A percentile compares a stretch with the other conserved stretches of the same genome.
Conservation (phyloP, 1,140 invertebrate species). For the Apis cerana region DNA sequence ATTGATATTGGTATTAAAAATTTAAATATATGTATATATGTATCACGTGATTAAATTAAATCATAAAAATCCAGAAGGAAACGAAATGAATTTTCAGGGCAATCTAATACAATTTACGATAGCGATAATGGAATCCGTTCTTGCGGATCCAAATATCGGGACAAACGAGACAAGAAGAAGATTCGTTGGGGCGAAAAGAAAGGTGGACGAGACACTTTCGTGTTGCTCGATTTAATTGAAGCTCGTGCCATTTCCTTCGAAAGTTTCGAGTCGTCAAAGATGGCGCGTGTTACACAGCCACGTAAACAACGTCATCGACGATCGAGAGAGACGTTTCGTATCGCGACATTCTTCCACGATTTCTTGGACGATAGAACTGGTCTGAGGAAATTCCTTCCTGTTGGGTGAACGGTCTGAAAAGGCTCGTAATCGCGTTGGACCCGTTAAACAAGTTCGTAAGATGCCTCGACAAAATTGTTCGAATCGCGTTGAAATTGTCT, state of each 20-base stretch:
- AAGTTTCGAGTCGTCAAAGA: not conserved
- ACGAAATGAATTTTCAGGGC: no score
- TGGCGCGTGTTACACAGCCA: not conserved
- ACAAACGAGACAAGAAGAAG: not conserved
- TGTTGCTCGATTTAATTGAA: conserved; percentile 5
- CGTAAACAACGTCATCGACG: conserved; percentile 11
- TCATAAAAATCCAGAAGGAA: no score
- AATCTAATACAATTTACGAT: no score
- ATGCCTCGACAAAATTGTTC: no score
- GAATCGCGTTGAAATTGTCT: not conserved
- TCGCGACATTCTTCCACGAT: not conserved
- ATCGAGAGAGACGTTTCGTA: not conserved
- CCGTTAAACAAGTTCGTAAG: not conserved
- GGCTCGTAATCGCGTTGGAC: not conserved
- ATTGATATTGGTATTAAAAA: no score
- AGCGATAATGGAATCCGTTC: no score
- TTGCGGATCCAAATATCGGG: not conserved
- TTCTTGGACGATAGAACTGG: not conserved
- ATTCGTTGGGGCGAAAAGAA: not conserved
- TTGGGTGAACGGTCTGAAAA: not conserved
- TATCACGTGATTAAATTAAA: no score
- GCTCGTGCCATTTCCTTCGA: not conserved
- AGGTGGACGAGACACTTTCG: not conserved
- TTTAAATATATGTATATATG: no score
- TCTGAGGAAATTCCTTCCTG: not conserved